phyloP scores from a whole-genome alignment of 2,888 invertebrate genomes.

The Neoaliturus tenellus region DNA sequence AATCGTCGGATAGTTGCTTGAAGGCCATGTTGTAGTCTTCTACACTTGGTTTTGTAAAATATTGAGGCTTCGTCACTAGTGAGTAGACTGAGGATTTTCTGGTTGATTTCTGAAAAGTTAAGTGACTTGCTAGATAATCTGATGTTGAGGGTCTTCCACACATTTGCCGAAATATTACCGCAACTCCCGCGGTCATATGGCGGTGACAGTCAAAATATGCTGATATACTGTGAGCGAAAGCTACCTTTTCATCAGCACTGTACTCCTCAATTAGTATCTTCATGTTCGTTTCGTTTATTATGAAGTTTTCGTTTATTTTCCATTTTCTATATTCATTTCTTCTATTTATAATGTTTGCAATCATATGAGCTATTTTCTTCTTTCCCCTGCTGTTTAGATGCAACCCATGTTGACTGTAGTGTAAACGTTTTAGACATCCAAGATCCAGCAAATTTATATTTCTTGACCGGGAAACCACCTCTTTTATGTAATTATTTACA shows the following conservation, averaged over 20 bases:
- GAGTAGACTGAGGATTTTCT: neutral
- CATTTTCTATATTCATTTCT: neutral
- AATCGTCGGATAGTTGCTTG: neutral
- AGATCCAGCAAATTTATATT: neutral
- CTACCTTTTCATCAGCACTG: neutral
- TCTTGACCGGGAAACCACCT: neutral
- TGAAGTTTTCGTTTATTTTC: neutral
- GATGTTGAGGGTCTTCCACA: neutral
- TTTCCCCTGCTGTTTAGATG: neutral
- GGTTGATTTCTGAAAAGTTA: neutral
- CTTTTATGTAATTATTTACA: neutral
- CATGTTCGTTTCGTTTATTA: slow-evolving; percentile 4
- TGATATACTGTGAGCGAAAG: neutral
- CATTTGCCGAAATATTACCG: neutral
- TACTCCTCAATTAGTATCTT: neutral
- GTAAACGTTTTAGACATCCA: neutral
- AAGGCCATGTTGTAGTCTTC: neutral
- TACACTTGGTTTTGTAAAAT: neutral
- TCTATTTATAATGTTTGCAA: neutral
- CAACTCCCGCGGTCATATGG: neutral
- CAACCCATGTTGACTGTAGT: neutral
- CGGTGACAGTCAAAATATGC: neutral
- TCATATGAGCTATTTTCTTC: neutral
- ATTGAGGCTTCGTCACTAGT: slow-evolving; percentile 9
- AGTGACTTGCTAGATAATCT: neutral